phyloP scores from a whole-genome alignment of 1,140 invertebrate species.

The Nephila pilipes region DNA sequence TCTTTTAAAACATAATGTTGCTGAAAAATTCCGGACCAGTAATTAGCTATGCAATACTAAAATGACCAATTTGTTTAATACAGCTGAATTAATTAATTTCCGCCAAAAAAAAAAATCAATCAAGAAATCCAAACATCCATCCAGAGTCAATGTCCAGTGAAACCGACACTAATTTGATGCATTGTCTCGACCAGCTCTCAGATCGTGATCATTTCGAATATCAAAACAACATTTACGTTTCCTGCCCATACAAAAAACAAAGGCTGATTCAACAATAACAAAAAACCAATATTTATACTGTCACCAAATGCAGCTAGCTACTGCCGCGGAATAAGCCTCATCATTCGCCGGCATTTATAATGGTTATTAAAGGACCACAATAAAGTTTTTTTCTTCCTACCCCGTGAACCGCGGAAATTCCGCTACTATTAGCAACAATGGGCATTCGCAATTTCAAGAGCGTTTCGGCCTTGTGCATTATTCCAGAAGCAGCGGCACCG shows the following conservation, averaged over 20 bases:
- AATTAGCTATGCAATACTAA: no score
- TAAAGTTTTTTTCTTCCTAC: background rate
- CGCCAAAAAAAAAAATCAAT: no score
- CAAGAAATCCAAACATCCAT: no score
- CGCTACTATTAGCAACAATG: constrained; percentile 12
- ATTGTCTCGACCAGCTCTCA: no score
- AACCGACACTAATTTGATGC: no score
- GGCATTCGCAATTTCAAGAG: background rate
- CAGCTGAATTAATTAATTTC: no score
- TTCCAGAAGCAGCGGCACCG: background rate
- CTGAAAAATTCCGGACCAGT: no score
- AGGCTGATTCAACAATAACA: background rate
- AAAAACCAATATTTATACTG: background rate
- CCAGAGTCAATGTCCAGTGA: no score
- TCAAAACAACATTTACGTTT: background rate
- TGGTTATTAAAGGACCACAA: background rate
- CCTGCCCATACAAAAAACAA: background rate
- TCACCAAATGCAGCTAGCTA: background rate
- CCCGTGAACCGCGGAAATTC: background rate
- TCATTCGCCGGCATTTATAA: background rate
- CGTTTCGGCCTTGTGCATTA: constrained; percentile 12
- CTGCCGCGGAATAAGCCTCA: no score
- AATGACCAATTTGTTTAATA: no score
- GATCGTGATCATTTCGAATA: no score
- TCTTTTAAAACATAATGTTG: no score